Conservation (phyloP, 2,113 vertebrate species). For the Todiramphus chloris region DNA sequence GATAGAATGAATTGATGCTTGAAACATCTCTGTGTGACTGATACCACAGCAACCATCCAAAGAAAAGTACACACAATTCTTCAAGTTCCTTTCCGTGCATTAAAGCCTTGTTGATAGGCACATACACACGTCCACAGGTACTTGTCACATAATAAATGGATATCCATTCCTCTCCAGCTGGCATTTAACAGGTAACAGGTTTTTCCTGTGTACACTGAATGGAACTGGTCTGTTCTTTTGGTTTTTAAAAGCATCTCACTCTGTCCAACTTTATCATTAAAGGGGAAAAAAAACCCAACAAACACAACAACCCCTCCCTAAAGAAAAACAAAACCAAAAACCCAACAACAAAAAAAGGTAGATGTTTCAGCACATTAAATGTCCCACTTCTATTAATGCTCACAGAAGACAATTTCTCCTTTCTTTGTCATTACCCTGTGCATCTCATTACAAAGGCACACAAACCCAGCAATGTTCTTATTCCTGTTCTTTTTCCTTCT, state of each 20-base stretch:
- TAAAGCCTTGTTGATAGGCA: not conserved
- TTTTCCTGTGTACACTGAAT: not conserved
- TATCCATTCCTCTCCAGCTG: not conserved
- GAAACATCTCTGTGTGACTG: not conserved
- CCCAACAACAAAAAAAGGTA: not conserved
- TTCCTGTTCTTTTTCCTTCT: not conserved
- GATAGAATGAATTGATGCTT: not conserved
- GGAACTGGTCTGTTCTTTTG: not conserved
- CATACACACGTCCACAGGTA: not conserved
- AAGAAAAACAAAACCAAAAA: not conserved
- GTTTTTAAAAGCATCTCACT: not conserved
- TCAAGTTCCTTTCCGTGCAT: not conserved
- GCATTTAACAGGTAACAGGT: not conserved
- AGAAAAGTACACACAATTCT: not conserved
- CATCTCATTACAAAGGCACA: not conserved
- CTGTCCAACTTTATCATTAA: not conserved
- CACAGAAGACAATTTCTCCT: not conserved
- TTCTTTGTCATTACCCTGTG: not conserved
- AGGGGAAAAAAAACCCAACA: no score
- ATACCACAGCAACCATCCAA: not conserved
- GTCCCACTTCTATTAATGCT: not conserved
- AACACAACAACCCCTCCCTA: no score
- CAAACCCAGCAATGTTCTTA: not conserved
- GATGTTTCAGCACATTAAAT: not conserved
- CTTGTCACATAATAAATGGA: not conserved